Base-by-base conservation (phyloP, 1,140 invertebrate species). In the Meteorus sp. region DNA sequence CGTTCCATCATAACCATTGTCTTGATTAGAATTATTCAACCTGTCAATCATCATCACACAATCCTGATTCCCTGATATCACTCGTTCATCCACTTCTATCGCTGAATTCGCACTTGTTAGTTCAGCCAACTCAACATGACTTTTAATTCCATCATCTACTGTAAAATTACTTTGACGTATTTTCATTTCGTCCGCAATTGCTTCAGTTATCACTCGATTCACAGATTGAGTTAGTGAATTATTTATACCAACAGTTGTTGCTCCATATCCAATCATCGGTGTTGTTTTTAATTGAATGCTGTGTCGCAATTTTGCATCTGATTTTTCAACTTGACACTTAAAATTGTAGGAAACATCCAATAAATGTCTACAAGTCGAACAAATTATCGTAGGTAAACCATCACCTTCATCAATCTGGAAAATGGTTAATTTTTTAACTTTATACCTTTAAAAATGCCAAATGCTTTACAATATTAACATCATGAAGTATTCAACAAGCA, bases 321-420 rank as follows among this genome's bases (percentile, higher is more conserved):
- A 61, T 56, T 68, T 70, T 67, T 82, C 76, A 56, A 79, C 79
- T 55, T 78, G 76, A 39, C 72, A 65, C 65, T 77, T 79, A 52
- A 82, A 82, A 33, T 78, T 61, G 23, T 76, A 80, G 0, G 77
- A 77, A 8, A 77, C 58, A 43, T 79, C 72, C 1, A 80, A 61
- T 29, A 77, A 61, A 51, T 71, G 60, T 6, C 74, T 60, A 62
- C 80, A 82, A 29, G 68, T 64, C 22, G 61, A 62, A 53, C 80
- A 82, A 9, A 81, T 77, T n/a, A 58, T 53, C 22, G 64, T 48
- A n/a, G 80, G 79, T 44, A 81, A 64, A 23, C 76, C 76, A 59
- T 82, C 80, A 20, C 75, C 77, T 60, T 78, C 67, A 54, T 66
- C 45, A 17, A 79, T 56, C 80, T 82, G 60, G 31, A 76, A 71